A percentile compares a stretch with the other conserved stretches of the same genome.
Evolutionary conservation across 1,140 invertebrate genomes (phyloP).

Genomic region (Brachionus koreanus): DNA sequence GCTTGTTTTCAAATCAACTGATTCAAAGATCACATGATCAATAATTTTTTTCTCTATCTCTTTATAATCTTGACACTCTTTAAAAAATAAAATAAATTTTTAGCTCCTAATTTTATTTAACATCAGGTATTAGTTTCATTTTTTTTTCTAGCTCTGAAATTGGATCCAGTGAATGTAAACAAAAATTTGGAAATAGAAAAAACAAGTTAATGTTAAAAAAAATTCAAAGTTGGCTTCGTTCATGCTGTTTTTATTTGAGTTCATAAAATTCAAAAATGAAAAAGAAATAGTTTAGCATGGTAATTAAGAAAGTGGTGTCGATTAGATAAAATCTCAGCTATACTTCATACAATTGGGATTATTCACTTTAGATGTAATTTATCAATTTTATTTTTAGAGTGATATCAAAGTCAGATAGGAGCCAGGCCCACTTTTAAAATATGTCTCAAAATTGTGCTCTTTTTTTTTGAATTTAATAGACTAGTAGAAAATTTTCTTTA

Average conservation of each 20-base stretch:
- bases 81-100: neutral
- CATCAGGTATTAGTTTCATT: neutral
- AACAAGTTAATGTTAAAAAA: neutral
- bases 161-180: no score
- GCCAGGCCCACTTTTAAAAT: conserved; percentile 9
- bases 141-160: no score
- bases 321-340: neutral
- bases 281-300: neutral
- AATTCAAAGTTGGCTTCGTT: neutral
- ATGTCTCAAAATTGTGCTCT: neutral
- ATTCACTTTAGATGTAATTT: neutral
- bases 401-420: neutral
- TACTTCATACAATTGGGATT: neutral
- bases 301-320: neutral
- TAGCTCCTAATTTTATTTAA: neutral
- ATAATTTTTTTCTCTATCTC: neutral
- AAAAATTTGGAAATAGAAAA: no score
- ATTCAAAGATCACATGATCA: neutral
- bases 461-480: neutral
- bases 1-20: neutral
- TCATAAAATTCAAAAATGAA: neutral
- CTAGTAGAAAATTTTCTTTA: neutral
- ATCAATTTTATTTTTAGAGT: neutral
- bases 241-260: neutral
- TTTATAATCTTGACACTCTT: neutral